A percentile compares a stretch with the other conserved stretches of the same genome.
Conservation (phyloP, 2,888 invertebrate genomes). For the Rhodophaea formosa region DNA sequence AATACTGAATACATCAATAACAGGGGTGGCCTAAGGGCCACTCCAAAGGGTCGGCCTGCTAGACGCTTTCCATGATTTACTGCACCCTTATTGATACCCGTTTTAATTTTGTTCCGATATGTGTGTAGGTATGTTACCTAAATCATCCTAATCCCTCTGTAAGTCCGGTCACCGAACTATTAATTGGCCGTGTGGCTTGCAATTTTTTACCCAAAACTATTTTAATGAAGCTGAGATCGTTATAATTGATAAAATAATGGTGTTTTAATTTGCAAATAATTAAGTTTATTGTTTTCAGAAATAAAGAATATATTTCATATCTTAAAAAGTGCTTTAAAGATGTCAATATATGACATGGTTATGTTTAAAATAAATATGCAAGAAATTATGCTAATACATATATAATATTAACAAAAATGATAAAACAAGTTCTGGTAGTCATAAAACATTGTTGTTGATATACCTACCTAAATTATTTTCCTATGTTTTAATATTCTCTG, state of each 20-base stretch:
- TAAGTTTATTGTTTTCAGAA: not conserved
- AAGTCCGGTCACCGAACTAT: constrained; percentile 8
- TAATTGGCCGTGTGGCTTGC: constrained; percentile 23
- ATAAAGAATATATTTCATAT: too few species aligned
- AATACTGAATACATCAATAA: constrained; percentile 40
- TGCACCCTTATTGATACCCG: constrained; percentile 65
- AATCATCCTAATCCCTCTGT: constrained; percentile 13
- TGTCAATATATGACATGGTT: too few species aligned
- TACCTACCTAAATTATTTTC: too few species aligned
- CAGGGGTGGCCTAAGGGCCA: constrained; percentile 62
- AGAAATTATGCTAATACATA: too few species aligned
- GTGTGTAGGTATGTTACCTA: constrained; percentile 12
- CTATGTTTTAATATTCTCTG: too few species aligned
- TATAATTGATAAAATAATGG: constrained; percentile 19
- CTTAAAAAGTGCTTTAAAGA: too few species aligned
- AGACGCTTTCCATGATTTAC: constrained; percentile 70
- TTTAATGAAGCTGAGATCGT: constrained; percentile 14
- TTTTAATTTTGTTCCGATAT: constrained; percentile 59
- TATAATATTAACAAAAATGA: too few species aligned
- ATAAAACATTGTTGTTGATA: too few species aligned
- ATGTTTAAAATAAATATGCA: too few species aligned
- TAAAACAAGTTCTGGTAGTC: too few species aligned
- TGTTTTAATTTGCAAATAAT: not conserved
- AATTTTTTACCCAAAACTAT: constrained; percentile 19
- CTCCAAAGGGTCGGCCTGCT: constrained; percentile 64